These are phyloP conservation scores for Ennomos fuscantarius DNA, from an alignment of 2,888 invertebrate genomes.

Conservation along the genomic window DNA sequence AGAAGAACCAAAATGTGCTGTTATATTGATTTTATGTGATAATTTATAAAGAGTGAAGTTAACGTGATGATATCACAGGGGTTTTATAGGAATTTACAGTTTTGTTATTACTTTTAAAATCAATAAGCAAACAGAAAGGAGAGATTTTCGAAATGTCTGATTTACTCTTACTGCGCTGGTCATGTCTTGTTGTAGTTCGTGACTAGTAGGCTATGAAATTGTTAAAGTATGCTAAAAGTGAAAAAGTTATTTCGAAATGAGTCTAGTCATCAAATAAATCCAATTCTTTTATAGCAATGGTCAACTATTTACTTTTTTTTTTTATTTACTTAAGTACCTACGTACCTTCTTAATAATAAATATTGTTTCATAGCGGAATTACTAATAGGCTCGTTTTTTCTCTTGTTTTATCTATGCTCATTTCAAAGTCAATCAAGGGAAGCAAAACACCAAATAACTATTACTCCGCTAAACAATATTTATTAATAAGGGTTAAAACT, in stretches of 20 bases:
- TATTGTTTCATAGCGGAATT: no score
- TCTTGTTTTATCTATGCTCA: no score
- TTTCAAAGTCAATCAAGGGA: no score
- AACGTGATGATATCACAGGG: not conserved
- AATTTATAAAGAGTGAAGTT: constrained; percentile 12
- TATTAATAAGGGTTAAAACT: no score
- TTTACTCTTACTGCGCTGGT: not conserved
- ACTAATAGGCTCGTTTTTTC: no score
- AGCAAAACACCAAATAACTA: no score
- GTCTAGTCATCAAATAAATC: constrained; percentile 22
- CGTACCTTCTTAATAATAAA: no score
- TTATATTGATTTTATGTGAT: constrained; percentile 33
- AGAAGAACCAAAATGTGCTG: constrained; percentile 19
- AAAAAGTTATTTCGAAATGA: constrained; percentile 15
- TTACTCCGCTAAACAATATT: no score
- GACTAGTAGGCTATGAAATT: no score
- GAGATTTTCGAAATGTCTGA: constrained; percentile 12
- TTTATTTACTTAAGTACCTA: no score
- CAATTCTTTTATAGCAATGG: constrained; percentile 12
- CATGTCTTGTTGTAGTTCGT: not conserved
- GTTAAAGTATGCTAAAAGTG: not conserved
- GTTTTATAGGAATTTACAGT: not conserved
- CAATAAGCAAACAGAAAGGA: constrained; percentile 4
- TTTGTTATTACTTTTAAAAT: constrained; percentile 1
- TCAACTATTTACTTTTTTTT: no score